Evolutionary conservation across 1,140 invertebrate species (phyloP).

Genomic region (Apolygus lucorum): DNA sequence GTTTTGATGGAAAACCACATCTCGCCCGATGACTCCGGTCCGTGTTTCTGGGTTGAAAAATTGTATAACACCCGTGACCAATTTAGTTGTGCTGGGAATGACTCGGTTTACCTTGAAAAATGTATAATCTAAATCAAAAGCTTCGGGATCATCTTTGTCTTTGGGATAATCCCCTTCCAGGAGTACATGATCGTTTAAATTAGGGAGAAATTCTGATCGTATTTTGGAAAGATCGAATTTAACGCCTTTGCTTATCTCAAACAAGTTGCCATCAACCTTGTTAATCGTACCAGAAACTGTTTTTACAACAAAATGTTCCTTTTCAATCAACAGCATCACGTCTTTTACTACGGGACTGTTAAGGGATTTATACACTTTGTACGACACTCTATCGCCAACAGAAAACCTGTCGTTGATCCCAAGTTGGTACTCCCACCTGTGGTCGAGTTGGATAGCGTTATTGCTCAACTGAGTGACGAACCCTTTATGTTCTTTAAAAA

Average conservation of each 20-base stretch:
- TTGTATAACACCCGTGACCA: neutral
- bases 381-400: neutral
- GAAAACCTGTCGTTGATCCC: neutral
- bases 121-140: neutral
- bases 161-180: neutral
- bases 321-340: neutral
- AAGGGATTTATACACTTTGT: neutral
- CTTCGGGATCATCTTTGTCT: neutral
- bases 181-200: neutral
- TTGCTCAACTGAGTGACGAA: neutral
- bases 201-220: neutral
- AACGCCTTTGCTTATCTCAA: neutral
- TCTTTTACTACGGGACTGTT: neutral
- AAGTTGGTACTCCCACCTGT: neutral
- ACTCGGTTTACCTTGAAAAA: neutral
- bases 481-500: slow-evolving; percentile 5
- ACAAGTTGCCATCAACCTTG: neutral
- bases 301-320: neutral
- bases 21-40: neutral
- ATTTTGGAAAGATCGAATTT: neutral
- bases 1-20: neutral
- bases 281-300: neutral
- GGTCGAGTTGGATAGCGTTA: slow-evolving; percentile 2
- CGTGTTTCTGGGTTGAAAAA: neutral
- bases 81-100: neutral